Evolutionary conservation across 2,888 invertebrate species (phyloP), one percentile per base, ranked within the genome.

Genomic region (Pollenia angustigena): DNA sequence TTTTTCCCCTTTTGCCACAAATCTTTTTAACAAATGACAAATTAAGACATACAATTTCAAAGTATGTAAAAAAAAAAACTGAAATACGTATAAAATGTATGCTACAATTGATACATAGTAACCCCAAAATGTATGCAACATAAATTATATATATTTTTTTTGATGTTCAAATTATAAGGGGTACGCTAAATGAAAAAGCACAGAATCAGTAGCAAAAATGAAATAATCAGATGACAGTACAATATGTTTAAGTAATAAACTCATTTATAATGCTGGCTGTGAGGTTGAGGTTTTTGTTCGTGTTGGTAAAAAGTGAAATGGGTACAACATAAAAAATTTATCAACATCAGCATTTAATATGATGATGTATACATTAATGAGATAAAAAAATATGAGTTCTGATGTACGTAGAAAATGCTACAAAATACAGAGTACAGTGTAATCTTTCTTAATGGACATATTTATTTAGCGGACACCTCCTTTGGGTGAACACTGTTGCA

Each of bases 221-320:
- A 62, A 74, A 66, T 75, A 80, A 85, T 81, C 66, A 72, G 44
- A 82, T 66, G 78, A 85, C 66, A 82, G 62, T 69, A 54, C 69
- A 82, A 85, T 82, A 82, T 85, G 74, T 69, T 82, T 42, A 79
- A 85, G 82, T 79, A 82, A 81, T 74, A 85, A 85, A 82, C 68
- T 74, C 56, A 82, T 81, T 82, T 85, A 69, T 85, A 78, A 85
- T 81, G 81, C 78, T 42, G 76, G 52, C 44, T 46, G 32, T 66
- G 42, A 18, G 2, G 18, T 10, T 32, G n/a, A 18, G n/a, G 7
- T 11, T 11, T 46, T 23, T 48, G 1, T 54, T 8, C 18, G 1
- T 54, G 9, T 18, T 52, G 14, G 14, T 50, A n/a, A 16, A 50
- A 40, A 48, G 18, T 4, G 18, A 10, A 71, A 54, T 44, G 52